Evolutionary conservation across 2,113 vertebrate genomes (phyloP).

Genomic region (Chaetodon auriga): DNA sequence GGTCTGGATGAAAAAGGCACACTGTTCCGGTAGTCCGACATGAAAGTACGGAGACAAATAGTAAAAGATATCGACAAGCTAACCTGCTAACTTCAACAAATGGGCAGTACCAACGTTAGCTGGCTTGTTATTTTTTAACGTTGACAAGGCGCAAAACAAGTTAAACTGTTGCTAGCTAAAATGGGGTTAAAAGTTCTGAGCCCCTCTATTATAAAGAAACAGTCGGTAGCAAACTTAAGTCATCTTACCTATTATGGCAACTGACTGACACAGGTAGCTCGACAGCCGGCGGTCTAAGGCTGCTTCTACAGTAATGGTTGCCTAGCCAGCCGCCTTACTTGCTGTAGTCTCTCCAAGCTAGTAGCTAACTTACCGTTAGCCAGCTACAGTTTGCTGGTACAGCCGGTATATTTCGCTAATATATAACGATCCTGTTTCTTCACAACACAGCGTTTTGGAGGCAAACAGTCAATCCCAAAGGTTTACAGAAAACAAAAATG

Average conservation of each 20-base stretch:
- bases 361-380: slow-evolving; percentile 60
- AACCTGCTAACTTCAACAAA: slow-evolving; percentile 69
- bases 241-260: slow-evolving; percentile 74
- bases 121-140: slow-evolving; percentile 23
- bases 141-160: slow-evolving; percentile 38
- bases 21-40: background rate
- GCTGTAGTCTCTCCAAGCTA: slow-evolving; percentile 57
- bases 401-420: slow-evolving; percentile 75
- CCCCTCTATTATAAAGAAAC: background rate
- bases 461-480: background rate
- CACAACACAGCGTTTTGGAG: slow-evolving; percentile 43
- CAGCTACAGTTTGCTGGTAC: slow-evolving; percentile 68
- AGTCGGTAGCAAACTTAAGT: background rate
- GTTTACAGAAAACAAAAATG: background rate
- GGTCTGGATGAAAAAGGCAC: background rate
- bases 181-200: background rate
- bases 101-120: slow-evolving; percentile 37
- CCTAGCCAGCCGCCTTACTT: slow-evolving; percentile 64
- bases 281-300: slow-evolving; percentile 59
- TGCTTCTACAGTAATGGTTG: slow-evolving; percentile 67
- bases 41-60: slow-evolving; percentile 26
- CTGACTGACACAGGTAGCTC: slow-evolving; percentile 51
- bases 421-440: slow-evolving; percentile 48
- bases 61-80: slow-evolving; percentile 42
- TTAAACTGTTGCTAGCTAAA: background rate